Conservation (phyloP, 1,140 invertebrate species). For the Ceratosolen fusciceps region DNA sequence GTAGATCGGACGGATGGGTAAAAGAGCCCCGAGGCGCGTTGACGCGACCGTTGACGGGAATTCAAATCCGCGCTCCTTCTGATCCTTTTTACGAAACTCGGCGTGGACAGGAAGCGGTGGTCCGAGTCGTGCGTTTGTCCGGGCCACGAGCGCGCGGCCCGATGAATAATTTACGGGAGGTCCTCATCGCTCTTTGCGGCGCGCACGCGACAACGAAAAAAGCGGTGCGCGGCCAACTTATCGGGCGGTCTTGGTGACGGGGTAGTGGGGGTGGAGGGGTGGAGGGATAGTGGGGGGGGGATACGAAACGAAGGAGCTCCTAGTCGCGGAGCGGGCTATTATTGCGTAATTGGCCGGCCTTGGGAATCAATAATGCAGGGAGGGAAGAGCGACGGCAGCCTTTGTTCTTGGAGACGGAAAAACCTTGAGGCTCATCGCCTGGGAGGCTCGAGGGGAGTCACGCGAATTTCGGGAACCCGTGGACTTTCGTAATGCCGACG, state of each 20-base stretch:
- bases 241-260: too few species aligned
- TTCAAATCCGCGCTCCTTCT: background rate
- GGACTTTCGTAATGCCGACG: background rate
- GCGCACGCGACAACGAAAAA: background rate
- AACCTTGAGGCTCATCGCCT: background rate
- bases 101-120: background rate
- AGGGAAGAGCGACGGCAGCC: background rate
- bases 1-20: too few species aligned
- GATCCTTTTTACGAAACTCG: background rate
- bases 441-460: background rate
- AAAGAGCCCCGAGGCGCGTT: too few species aligned
- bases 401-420: background rate
- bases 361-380: conserved; percentile 39
- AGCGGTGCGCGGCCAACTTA: too few species aligned
- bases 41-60: too few species aligned
- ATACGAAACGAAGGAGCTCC: background rate
- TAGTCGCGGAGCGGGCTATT: conserved; percentile 26
- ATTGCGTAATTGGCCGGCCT: background rate
- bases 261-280: background rate
- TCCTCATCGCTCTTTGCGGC: background rate
- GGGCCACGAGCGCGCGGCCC: too few species aligned
- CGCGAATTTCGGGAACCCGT: background rate
- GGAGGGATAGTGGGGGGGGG: background rate
- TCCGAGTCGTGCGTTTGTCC: background rate
- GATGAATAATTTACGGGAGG: conserved; percentile 38